These are phyloP conservation scores for Mesorhabditis belari DNA, from an alignment of 2,888 invertebrate species.

Conservation along the genomic window DNA sequence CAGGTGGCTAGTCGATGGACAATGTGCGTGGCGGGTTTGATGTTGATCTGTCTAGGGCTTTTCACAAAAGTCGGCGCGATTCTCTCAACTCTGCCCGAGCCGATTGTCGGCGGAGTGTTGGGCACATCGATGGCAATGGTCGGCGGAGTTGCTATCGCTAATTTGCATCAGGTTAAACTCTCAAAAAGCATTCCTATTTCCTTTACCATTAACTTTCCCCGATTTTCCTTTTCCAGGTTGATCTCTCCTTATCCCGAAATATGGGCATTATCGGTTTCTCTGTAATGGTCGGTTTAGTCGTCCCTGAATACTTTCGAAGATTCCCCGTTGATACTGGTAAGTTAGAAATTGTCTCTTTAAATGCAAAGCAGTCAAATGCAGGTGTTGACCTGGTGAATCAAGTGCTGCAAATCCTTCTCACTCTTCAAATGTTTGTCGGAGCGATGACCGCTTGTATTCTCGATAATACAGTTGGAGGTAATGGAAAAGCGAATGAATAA, in stretches of 20 bases:
- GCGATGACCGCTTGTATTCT: constrained; percentile 47
- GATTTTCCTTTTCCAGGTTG: constrained; percentile 64
- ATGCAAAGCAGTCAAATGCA: neutral
- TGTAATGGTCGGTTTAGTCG: constrained; percentile 72
- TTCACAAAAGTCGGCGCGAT: constrained; percentile 54
- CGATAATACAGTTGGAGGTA: constrained; percentile 48
- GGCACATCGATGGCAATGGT: constrained; percentile 54
- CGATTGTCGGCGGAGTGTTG: constrained; percentile 56
- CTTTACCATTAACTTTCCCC: no score
- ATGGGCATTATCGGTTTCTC: constrained; percentile 81
- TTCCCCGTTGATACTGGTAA: constrained; percentile 18
- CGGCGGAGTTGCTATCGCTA: constrained; percentile 52
- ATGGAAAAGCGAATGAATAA: neutral
- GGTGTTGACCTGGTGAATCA: constrained; percentile 22
- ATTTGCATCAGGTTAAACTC: constrained; percentile 61
- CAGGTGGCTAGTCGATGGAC: constrained; percentile 57
- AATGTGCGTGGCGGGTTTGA: constrained; percentile 54
- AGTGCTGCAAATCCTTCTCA: constrained; percentile 40
- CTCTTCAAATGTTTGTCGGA: constrained; percentile 51
- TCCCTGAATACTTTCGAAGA: constrained; percentile 41
- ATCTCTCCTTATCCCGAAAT: constrained; percentile 76
- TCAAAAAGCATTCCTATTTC: neutral
- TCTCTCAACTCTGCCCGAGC: constrained; percentile 58
- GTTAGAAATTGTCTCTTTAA: neutral
- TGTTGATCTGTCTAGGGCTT: constrained; percentile 51